A percentile compares a stretch with the other conserved stretches of the same genome.
These are phyloP conservation scores for rabbit (Oryctolagus cuniculus) DNA, from an alignment of 2,113 vertebrate species.

Conservation along the genomic window mOryCun1.1 NC_091433.1:9578001-9578500, in stretches of 20 bases:
- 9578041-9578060: too few relatives aligned
- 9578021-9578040: too few relatives aligned
- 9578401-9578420: neutral
- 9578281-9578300: neutral
- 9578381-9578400: neutral
- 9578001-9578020: too few relatives aligned
- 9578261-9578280: neutral
- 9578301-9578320: neutral
- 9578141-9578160: too few relatives aligned
- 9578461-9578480: neutral
- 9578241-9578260: neutral
- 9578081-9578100: too few relatives aligned
- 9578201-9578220: too few relatives aligned
- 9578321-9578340: neutral
- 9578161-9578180: too few relatives aligned
- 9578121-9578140: too few relatives aligned
- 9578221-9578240: too few relatives aligned
- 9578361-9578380: neutral
- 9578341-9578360: neutral
- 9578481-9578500: neutral
- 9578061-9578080: too few relatives aligned
- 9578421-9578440: neutral
- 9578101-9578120: too few relatives aligned
- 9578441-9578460: neutral
- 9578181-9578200: too few relatives aligned